Evolutionary conservation across 2,888 invertebrate species (phyloP).

Genomic region (Tridacna crocea): DNA sequence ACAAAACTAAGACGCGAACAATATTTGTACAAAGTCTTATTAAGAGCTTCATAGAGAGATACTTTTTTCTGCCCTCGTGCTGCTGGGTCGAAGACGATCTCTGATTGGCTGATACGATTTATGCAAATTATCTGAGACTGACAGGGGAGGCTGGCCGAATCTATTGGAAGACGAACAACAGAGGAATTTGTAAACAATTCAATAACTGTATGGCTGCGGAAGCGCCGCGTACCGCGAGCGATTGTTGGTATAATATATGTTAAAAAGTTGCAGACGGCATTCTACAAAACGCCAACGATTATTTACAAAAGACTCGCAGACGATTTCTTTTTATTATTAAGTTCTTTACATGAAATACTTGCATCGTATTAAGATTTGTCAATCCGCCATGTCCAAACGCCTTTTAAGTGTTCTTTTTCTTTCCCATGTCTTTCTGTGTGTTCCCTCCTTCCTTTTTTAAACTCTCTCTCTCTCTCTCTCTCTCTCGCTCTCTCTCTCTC

Average conservation of each 20-base stretch:
- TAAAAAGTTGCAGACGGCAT: constrained; percentile 6
- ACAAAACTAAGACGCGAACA: constrained; percentile 16
- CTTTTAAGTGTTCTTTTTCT: no score
- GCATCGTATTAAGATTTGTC: no score
- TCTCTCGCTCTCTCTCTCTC: no score
- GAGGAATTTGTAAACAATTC: constrained; percentile 32
- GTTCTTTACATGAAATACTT: no score
- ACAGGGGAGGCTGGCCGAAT: not conserved
- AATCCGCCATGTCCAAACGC: no score
- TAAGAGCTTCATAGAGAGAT: constrained; percentile 9
- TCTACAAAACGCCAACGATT: not conserved
- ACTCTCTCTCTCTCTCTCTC: no score
- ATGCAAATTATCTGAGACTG: constrained; percentile 23
- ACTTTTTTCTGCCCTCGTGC: not conserved
- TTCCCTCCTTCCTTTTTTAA: no score
- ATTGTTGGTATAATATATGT: constrained; percentile 23
- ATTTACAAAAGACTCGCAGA: no score
- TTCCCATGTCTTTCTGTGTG: no score
- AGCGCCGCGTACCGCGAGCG: constrained; percentile 1
- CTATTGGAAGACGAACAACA: constrained; percentile 15
- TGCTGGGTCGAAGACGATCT: not conserved
- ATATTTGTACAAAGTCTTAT: constrained; percentile 17
- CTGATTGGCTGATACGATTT: constrained; percentile 10
- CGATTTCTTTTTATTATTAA: no score
- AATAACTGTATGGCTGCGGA: constrained; percentile 21